These are phyloP conservation scores for Sycophaga agraensis DNA, from an alignment of 1,140 invertebrate genomes.

Conservation along the genomic window DNA sequence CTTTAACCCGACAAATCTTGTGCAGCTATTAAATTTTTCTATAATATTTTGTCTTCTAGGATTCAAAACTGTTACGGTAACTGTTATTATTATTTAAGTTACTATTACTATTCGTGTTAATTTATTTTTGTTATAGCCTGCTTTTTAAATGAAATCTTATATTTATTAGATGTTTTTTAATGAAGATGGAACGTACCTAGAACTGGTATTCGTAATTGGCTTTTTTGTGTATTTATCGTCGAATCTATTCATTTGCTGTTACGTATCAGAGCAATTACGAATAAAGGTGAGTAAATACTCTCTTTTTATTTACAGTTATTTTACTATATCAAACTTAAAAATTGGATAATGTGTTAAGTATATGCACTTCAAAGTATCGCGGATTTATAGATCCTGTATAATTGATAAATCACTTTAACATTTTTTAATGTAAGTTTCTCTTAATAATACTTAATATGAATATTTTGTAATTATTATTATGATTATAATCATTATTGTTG, in stretches of 20 bases:
- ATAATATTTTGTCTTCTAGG: not conserved
- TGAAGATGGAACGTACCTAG: not conserved
- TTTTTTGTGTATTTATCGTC: not conserved
- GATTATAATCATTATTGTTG: no score
- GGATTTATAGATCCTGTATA: no score
- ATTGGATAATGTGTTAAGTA: no score
- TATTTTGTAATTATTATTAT: no score
- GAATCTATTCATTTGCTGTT: constrained; percentile 31
- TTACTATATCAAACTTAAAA: no score
- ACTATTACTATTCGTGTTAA: not conserved
- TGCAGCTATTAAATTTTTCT: not conserved
- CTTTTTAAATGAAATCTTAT: not conserved
- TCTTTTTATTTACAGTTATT: no score
- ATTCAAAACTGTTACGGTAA: not conserved
- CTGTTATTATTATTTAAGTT: not conserved
- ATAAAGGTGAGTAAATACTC: constrained; percentile 24
- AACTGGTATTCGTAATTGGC: not conserved
- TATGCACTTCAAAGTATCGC: no score
- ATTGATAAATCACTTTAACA: no score
- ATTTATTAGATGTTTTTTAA: not conserved
- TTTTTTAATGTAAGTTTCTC: no score
- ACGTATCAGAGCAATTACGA: constrained; percentile 27
- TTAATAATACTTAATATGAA: no score
- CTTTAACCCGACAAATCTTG: not conserved
- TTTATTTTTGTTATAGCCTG: not conserved